phyloP scores from a whole-genome alignment of 1,140 invertebrate genomes.

The Drosophila quadrilineata region DNA sequence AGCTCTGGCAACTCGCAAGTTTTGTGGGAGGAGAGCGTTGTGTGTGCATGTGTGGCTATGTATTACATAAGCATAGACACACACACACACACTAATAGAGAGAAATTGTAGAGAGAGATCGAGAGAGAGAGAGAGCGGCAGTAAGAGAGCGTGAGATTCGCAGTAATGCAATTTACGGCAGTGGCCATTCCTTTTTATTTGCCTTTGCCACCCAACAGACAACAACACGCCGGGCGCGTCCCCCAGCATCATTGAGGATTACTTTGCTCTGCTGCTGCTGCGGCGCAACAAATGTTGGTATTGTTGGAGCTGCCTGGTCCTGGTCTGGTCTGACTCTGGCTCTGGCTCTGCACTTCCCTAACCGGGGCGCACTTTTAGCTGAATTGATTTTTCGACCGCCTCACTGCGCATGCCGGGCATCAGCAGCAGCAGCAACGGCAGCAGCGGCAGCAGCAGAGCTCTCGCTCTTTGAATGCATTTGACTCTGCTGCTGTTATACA shows the following conservation, averaged over 20 bases:
- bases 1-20: slow-evolving; percentile 4
- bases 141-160: slow-evolving; percentile 14
- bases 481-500: slow-evolving; percentile 16
- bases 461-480: slow-evolving; percentile 42
- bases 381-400: slow-evolving; percentile 76
- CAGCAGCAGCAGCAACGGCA: slow-evolving; percentile 17
- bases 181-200: background rate
- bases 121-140: too few species aligned
- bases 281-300: slow-evolving; percentile 58
- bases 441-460: slow-evolving; percentile 18
- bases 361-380: slow-evolving; percentile 77
- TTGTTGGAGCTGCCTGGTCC: slow-evolving; percentile 22
- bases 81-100: background rate
- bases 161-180: slow-evolving; percentile 75
- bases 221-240: background rate
- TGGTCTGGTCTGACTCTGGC: slow-evolving; percentile 2
- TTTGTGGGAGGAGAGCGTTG: too few species aligned
- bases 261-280: slow-evolving; percentile 29
- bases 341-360: slow-evolving; percentile 52
- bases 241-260: slow-evolving; percentile 28
- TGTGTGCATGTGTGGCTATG: slow-evolving; percentile 32
- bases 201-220: slow-evolving; percentile 18
- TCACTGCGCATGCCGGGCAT: slow-evolving; percentile 74
- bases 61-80: slow-evolving; percentile 56
- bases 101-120: too few species aligned